Conservation (phyloP, 2,113 vertebrate species). For the Ranitomeya imitator region DNA sequence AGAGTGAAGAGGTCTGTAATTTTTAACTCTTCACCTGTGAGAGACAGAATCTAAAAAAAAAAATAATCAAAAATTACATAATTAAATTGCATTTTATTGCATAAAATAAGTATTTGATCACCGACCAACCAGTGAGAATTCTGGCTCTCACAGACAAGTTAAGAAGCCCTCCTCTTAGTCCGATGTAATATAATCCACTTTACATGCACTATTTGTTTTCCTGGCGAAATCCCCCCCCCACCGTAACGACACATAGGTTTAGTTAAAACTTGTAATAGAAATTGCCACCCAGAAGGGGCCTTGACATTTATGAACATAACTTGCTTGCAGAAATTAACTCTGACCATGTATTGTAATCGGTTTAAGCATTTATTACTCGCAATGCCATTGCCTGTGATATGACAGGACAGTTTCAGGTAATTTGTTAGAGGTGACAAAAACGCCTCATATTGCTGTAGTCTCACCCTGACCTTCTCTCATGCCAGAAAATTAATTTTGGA, state of each 20-base stretch:
- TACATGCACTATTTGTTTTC: neutral
- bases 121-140: no score
- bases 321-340: conserved; percentile 78
- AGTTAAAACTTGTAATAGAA: conserved; percentile 16
- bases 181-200: neutral
- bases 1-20: no score
- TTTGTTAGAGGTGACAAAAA: conserved; percentile 95
- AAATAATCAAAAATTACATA: no score
- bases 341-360: conserved; percentile 86
- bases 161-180: neutral
- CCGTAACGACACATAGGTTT: neutral
- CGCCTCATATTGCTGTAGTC: conserved; percentile 80
- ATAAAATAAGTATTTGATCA: no score
- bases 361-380: conserved; percentile 84
- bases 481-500: conserved; percentile 96
- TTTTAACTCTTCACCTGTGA: no score
- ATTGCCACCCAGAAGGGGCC: neutral
- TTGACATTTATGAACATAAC: conserved; percentile 73
- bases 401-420: conserved; percentile 90
- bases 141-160: no score
- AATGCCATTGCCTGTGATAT: conserved; percentile 81
- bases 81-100: no score
- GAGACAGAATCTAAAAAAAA: no score
- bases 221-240: neutral
- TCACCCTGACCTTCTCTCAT: conserved; percentile 96